A percentile compares a stretch with the other conserved stretches of the same genome.
phyloP scores from a whole-genome alignment of 2,113 vertebrate genomes.

The Eurystomus gularis region DNA sequence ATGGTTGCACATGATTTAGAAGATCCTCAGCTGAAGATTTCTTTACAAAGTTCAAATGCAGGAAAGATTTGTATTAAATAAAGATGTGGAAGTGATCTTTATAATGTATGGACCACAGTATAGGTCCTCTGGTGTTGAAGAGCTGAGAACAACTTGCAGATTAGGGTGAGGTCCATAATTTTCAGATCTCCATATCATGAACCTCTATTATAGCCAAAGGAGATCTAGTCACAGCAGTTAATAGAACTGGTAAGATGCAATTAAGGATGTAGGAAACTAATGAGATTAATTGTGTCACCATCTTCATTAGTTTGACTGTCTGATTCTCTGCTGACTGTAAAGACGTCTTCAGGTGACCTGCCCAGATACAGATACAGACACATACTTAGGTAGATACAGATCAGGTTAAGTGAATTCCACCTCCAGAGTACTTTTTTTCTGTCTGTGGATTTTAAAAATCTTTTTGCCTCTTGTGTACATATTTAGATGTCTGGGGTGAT shows the following conservation, averaged over 20 bases:
- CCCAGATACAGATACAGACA: background rate
- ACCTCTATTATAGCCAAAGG: background rate
- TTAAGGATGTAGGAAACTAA: slow-evolving; percentile 26
- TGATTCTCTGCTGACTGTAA: background rate
- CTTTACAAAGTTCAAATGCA: background rate
- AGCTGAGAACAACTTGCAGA: background rate
- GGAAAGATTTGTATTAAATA: background rate
- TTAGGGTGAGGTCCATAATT: background rate
- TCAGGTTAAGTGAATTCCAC: background rate
- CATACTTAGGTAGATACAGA: background rate
- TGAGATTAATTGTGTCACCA: background rate
- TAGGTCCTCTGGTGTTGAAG: background rate
- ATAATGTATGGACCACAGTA: background rate
- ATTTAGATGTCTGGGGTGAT: background rate
- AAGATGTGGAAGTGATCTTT: background rate
- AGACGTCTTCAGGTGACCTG: background rate
- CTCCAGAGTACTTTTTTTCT: background rate
- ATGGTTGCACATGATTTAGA: background rate
- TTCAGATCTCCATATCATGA: background rate
- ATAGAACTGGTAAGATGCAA: background rate
- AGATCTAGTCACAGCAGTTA: background rate
- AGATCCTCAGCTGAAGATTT: background rate
- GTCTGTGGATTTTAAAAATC: background rate
- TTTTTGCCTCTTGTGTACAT: background rate
- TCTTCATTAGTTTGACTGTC: slow-evolving; percentile 18